Evolutionary conservation across 2,113 vertebrate species (phyloP).

Genomic region (Microcebus lehilahytsara): DNA sequence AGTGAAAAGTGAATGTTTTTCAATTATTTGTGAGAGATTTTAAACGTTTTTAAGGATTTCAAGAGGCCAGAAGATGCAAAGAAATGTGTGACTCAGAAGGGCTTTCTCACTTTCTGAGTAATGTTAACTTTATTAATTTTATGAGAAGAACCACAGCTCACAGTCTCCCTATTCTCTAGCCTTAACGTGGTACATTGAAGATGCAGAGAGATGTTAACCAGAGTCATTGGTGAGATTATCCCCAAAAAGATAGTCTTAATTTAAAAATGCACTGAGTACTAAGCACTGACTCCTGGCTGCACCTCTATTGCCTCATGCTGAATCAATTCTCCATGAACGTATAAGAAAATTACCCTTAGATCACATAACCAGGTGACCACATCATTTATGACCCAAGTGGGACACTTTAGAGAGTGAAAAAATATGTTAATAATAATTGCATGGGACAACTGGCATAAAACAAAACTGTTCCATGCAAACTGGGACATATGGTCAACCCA

Average conservation of each 20-base stretch:
- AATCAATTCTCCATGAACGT: not conserved
- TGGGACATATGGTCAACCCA: not conserved
- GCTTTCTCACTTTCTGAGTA: not conserved
- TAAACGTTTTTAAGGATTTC: not conserved
- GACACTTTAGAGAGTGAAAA: not conserved
- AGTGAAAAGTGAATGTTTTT: not conserved
- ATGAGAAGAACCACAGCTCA: not conserved
- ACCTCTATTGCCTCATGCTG: rapidly evolving
- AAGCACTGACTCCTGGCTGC: not conserved
- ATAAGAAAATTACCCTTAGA: not conserved
- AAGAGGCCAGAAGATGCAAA: not conserved
- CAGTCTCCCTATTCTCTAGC: not conserved
- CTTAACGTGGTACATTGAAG: not conserved
- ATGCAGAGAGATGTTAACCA: not conserved
- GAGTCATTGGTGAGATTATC: not conserved
- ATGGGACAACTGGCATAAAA: not conserved
- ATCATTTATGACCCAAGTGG: not conserved
- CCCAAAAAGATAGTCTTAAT: not conserved
- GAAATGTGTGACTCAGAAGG: not conserved
- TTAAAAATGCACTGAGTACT: not conserved
- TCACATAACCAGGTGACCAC: not conserved
- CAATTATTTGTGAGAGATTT: not conserved
- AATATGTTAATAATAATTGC: not conserved
- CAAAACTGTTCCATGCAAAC: not conserved
- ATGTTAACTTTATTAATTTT: not conserved